Conservation (phyloP, 2,113 vertebrate species). For the Gasterosteus aculeatus region DNA sequence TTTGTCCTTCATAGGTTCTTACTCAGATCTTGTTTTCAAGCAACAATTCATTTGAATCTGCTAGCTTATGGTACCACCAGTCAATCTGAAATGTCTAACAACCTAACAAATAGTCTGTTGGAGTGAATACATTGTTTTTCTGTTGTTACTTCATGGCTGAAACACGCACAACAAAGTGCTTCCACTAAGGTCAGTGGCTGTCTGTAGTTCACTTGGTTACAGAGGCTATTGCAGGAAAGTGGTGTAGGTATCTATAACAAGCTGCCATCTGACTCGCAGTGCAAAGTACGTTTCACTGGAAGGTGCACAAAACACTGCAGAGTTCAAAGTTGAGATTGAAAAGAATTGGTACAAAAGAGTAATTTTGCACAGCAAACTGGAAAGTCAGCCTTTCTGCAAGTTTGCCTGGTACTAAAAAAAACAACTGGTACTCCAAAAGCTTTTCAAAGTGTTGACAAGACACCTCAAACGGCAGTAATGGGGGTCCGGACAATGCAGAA, state of each 20-base stretch:
- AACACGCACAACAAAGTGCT: neutral
- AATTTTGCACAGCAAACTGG: neutral
- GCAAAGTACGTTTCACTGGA: conserved; percentile 22
- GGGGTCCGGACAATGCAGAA: too few relatives aligned
- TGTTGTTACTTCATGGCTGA: neutral
- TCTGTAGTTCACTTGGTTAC: neutral
- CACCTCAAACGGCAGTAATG: neutral
- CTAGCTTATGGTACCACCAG: neutral
- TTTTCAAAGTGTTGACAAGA: neutral
- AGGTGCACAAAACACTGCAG: neutral
- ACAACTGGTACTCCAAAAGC: neutral
- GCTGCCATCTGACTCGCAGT: conserved; percentile 16
- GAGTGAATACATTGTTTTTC: neutral
- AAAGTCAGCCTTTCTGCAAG: neutral
- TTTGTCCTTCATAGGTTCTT: neutral
- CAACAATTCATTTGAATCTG: neutral
- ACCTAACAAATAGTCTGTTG: neutral
- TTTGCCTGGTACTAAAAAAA: neutral
- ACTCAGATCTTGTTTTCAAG: neutral
- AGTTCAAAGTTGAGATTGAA: conserved; percentile 5
- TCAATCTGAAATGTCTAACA: neutral
- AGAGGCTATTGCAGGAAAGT: neutral
- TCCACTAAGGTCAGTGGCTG: neutral
- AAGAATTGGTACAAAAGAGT: neutral
- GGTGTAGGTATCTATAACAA: neutral